Evolutionary conservation across 2,888 invertebrate species (phyloP).

Genomic region (Dicyrtoma fusca): DNA sequence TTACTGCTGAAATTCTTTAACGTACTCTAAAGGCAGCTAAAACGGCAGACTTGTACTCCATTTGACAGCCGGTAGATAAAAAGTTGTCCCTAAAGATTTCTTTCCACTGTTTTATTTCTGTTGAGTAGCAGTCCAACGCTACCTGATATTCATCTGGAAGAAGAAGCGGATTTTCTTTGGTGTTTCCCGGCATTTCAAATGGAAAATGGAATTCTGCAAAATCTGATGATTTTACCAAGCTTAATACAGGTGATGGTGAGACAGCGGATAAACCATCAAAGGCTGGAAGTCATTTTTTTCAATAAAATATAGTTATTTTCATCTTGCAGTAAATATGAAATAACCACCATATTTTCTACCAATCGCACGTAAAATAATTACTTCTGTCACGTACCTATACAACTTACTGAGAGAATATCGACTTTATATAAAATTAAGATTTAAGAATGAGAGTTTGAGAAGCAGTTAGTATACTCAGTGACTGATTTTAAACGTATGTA

Average conservation of each 20-base stretch:
- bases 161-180: slow-evolving; percentile 25
- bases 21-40: background rate
- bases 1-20: too few relatives aligned
- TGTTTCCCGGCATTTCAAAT: slow-evolving; percentile 20
- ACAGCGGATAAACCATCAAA: slow-evolving; percentile 18
- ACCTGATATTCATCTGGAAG: slow-evolving; percentile 25
- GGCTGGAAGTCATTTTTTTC: background rate
- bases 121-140: background rate
- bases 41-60: background rate
- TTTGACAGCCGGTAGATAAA: background rate
- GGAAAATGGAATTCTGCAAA: slow-evolving; percentile 29
- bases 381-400: too few relatives aligned
- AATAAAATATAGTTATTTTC: too few relatives aligned
- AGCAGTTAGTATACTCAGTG: too few relatives aligned
- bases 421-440: too few relatives aligned
- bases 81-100: background rate
- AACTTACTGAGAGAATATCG: too few relatives aligned
- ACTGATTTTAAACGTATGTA: background rate
- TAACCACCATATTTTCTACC: too few relatives aligned
- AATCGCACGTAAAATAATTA: too few relatives aligned
- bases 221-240: slow-evolving; percentile 7
- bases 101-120: background rate
- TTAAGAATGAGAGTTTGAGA: too few relatives aligned
- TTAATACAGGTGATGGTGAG: background rate
- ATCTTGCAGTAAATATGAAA: too few relatives aligned